Percentiles rank a stretch among this genome's conserved stretches.
Evolutionary conservation across 2,797 vertebrate genomes (phyloP).

Genomic region (Sternotherus odoratus): DNA sequence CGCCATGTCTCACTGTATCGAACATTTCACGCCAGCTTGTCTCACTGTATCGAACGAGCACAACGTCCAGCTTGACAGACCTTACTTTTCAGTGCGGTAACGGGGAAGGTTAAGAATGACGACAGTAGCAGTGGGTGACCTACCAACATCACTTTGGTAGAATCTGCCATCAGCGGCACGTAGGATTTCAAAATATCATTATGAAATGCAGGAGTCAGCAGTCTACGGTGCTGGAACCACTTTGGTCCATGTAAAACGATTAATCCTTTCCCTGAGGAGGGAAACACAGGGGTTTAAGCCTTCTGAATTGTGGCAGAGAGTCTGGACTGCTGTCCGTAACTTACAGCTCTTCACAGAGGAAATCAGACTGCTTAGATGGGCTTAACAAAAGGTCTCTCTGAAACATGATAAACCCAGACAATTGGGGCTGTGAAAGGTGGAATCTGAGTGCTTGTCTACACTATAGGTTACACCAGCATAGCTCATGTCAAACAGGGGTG

Average conservation of each 20-base stretch:
- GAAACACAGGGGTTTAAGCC: neutral
- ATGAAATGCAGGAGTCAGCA: slow-evolving; percentile 90
- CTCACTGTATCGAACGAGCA: neutral
- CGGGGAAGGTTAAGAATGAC: no score
- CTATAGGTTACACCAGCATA: no score
- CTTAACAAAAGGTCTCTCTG: neutral
- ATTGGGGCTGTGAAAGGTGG: neutral
- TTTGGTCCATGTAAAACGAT: slow-evolving; percentile 83
- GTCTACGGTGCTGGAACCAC: slow-evolving; percentile 87
- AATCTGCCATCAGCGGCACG: slow-evolving; percentile 82
- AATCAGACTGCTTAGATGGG: neutral
- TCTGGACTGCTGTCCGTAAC: neutral
- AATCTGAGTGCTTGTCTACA: neutral
- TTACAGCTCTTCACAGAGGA: neutral
- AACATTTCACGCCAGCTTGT: neutral
- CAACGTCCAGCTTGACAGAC: neutral
- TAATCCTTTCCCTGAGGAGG: slow-evolving; percentile 85
- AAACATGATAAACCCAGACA: neutral
- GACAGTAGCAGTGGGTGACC: neutral
- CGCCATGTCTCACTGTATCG: no score
- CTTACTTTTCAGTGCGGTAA: no score
- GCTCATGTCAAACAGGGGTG: no score
- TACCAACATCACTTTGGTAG: slow-evolving; percentile 85
- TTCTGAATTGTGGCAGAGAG: neutral
- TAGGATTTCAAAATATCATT: slow-evolving; percentile 89